Evolutionary conservation across 2,113 vertebrate genomes (phyloP).

Genomic region (Colossoma macropomum): DNA sequence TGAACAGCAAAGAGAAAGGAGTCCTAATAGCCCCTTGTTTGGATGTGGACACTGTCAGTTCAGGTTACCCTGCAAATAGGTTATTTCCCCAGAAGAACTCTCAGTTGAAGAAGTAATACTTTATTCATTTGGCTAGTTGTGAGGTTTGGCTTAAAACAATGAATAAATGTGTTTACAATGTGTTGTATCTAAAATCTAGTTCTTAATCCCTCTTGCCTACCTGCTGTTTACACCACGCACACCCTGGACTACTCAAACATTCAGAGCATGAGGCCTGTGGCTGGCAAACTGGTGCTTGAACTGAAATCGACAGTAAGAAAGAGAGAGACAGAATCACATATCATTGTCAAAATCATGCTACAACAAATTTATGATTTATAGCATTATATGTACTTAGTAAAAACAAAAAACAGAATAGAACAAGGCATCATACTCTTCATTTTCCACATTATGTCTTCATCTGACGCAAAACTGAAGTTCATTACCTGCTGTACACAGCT

Average conservation of each 20-base stretch:
- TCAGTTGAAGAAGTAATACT: too few relatives aligned
- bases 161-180: not conserved
- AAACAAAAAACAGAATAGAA: not conserved
- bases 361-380: not conserved
- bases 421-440: not conserved
- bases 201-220: conserved; percentile 40
- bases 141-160: not conserved
- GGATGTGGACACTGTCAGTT: too few relatives aligned
- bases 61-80: too few relatives aligned
- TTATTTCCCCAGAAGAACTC: too few relatives aligned
- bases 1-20: too few relatives aligned
- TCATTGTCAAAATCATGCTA: not conserved
- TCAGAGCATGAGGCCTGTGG: conserved; percentile 52
- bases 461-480: not conserved
- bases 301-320: conserved; percentile 36
- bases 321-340: not conserved
- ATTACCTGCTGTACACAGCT: conserved; percentile 38
- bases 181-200: not conserved
- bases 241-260: conserved; percentile 60
- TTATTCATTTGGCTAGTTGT: not conserved
- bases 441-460: not conserved
- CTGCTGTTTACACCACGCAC: conserved; percentile 62
- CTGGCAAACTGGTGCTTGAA: conserved; percentile 43
- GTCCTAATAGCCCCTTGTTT: too few relatives aligned
- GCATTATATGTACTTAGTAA: too few relatives aligned